Base-by-base conservation (phyloP, 1,140 invertebrate genomes). In the Heliconius nattereri region DNA sequence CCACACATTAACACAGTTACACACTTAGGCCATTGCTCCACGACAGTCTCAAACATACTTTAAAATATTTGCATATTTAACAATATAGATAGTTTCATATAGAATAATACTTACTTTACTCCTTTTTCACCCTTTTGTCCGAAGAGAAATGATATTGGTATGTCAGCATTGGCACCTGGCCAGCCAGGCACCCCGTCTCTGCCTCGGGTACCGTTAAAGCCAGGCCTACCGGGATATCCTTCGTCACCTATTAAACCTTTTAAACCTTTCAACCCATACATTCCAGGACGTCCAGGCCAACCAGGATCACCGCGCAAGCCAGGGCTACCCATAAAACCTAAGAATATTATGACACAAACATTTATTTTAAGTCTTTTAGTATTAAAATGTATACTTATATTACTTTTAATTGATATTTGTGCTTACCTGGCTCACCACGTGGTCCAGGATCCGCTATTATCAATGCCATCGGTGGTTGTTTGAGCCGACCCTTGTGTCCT, bases 271-370 rank as follows among this genome's bases (percentile, higher is more conserved):
- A 80, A 80, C 29, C 96, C 96, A 23, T 89, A 83, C 52, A 84
- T 83, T 29, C 96, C 96, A 23, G 91, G 85, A 3, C 89, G 85
- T 49, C 97, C 97, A 70, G 90, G 85, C 84, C 95, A 95, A 37
- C 97, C 97, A 23, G 91, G 82, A 86, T 97, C 97, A 78, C 98
- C 98, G 5, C 82, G 80, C 78, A 95, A 91, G 32, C 97, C 97
- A 73, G 95, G 95, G 2, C 81, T 66, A 49, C 97, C 97, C 80
- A 92, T 89, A 52, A 93, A 89, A 80, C 95, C 95, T 95, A 49
- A 29, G 13, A 60, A 29, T 13, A 66, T 26, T 66, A 29, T 11
- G 11, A 66, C 16, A 66, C 5, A 26, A 9, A 66, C 23, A 23
- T 66, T 66, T 13, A 57, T 57, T 57, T 7, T 3, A 29, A 23